Conservation (phyloP, 2,113 vertebrate genomes). For the Clarias gariepinus region DNA sequence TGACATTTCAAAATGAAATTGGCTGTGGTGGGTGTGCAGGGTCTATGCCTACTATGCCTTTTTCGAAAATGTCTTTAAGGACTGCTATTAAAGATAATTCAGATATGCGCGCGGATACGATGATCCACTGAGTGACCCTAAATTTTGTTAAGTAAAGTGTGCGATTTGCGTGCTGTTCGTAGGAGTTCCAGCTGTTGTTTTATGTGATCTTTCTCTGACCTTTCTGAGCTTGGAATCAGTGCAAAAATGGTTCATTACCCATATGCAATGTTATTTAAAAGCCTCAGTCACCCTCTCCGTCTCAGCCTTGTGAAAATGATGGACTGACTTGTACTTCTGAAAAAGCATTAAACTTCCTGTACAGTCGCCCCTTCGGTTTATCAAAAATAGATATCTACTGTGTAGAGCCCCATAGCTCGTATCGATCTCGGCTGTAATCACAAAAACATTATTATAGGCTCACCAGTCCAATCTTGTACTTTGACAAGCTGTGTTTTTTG, state of each 20-base stretch:
- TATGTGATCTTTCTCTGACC: neutral
- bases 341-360: constrained; percentile 16
- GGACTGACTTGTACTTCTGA: constrained; percentile 8
- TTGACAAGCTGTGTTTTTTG: constrained; percentile 28
- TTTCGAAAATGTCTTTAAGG: neutral
- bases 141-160: neutral
- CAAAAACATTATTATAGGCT: constrained; percentile 37
- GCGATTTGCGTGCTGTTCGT: neutral
- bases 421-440: constrained; percentile 35
- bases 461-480: constrained; percentile 15
- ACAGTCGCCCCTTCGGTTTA: neutral
- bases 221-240: neutral
- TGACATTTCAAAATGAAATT: constrained; percentile 14
- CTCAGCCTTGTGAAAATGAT: constrained; percentile 2
- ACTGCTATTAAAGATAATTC: neutral
- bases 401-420: neutral
- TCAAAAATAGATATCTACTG: constrained; percentile 24
- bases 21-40: neutral
- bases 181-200: constrained; percentile 15
- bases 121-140: neutral
- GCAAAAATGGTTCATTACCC: neutral
- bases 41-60: neutral
- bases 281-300: neutral
- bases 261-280: neutral
- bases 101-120: neutral